Percentiles rank a stretch among this genome's conserved stretches.
These are phyloP conservation scores for Notodromas monacha DNA, from an alignment of 2,888 invertebrate species.

Conservation along the genomic window DNA sequence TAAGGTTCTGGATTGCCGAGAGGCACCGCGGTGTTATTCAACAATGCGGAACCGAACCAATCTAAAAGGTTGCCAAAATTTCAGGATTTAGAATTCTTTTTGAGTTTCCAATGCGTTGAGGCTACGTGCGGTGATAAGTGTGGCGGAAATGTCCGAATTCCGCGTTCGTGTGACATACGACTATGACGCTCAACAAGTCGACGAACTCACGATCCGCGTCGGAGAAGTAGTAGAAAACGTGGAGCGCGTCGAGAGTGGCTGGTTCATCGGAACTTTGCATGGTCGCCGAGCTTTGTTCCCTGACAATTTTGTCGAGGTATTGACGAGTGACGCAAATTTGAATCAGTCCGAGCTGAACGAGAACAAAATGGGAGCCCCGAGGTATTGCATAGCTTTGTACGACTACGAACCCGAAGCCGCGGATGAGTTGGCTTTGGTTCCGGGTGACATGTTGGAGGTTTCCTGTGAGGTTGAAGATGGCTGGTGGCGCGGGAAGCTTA, in stretches of 20 bases:
- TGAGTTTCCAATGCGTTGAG: too few species aligned
- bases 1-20: too few species aligned
- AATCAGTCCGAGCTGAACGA: background rate
- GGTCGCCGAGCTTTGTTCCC: constrained; percentile 65
- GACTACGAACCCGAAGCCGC: constrained; percentile 72
- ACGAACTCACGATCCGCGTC: constrained; percentile 45
- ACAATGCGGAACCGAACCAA: too few species aligned
- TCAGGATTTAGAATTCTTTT: too few species aligned
- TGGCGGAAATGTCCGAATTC: too few species aligned
- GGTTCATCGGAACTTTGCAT: constrained; percentile 60
- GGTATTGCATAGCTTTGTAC: constrained; percentile 49
- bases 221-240: constrained; percentile 55
- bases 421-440: constrained; percentile 56
- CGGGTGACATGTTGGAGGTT: constrained; percentile 64
- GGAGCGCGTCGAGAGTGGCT: constrained; percentile 40
- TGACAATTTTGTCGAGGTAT: constrained; percentile 53
- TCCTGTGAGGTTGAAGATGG: constrained; percentile 73
- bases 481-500: constrained; percentile 58
- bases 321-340: too few species aligned
- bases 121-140: too few species aligned
- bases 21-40: too few species aligned
- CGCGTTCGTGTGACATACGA: too few species aligned
- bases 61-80: too few species aligned
- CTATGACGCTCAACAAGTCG: constrained; percentile 48
- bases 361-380: background rate